phyloP scores from a whole-genome alignment of 2,797 vertebrate species.

The Loris lydekkerianus region DNA sequence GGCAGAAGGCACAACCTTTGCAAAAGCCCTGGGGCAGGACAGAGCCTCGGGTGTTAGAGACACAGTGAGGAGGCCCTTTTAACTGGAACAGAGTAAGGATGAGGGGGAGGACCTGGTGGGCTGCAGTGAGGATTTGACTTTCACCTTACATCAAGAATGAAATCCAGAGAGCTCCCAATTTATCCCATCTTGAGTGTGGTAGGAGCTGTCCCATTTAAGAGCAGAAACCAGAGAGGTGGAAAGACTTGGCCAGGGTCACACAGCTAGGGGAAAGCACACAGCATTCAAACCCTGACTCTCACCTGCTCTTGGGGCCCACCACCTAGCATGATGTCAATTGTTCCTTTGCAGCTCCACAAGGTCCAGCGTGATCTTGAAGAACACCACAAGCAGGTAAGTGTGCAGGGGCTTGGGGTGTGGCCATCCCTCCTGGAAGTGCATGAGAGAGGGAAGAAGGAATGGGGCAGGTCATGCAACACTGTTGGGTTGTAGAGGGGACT shows the following conservation, averaged over 20 bases:
- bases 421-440: neutral
- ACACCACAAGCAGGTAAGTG: constrained; percentile 24
- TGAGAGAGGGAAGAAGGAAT: accelerated
- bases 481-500: accelerated
- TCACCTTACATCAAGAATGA: neutral
- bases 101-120: neutral
- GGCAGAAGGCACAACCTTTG: neutral
- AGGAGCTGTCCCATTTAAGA: neutral
- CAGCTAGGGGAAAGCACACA: neutral
- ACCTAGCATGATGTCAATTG: accelerated
- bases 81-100: neutral
- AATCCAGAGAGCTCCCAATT: neutral
- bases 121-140: neutral
- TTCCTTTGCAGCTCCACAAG: neutral
- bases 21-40: neutral
- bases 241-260: neutral
- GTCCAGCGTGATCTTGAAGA: neutral
- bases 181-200: no score
- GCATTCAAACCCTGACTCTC: neutral
- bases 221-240: constrained; percentile 25
- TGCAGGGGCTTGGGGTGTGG: neutral
- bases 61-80: neutral
- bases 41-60: neutral
- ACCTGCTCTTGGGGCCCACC: accelerated
- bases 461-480: neutral